phyloP scores from a whole-genome alignment of 2,113 vertebrate genomes.

The Eulacestoma nigropectus region DNA sequence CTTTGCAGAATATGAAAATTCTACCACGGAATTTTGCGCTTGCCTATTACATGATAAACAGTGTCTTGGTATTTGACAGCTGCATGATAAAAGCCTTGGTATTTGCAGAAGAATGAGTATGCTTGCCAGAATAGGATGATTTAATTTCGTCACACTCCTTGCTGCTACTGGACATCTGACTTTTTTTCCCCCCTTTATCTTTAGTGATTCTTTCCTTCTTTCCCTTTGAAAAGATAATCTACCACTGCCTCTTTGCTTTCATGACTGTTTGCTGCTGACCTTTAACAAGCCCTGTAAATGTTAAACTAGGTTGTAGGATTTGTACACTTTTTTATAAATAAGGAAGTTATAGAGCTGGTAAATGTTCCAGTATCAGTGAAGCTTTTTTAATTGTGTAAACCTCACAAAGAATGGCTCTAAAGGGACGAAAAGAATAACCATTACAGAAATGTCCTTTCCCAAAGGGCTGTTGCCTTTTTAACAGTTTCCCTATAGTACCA shows the following conservation, averaged over 20 bases:
- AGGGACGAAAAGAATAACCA: background rate
- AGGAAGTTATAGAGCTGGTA: background rate
- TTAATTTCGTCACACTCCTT: background rate
- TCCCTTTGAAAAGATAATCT: background rate
- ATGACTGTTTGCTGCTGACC: conserved; percentile 1
- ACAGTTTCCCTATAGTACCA: background rate
- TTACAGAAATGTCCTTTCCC: background rate
- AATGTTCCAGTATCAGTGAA: background rate
- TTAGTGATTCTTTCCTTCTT: background rate
- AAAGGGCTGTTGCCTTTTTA: background rate
- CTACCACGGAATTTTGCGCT: background rate
- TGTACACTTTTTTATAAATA: background rate
- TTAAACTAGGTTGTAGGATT: background rate
- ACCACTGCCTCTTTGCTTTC: background rate
- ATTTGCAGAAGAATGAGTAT: background rate
- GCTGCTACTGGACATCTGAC: background rate
- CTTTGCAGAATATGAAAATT: background rate
- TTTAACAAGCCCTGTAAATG: conserved; percentile 9
- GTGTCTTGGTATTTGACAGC: background rate
- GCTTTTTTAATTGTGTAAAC: background rate
- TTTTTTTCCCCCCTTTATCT: background rate
- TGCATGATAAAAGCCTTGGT: conserved; percentile 14
- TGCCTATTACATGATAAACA: background rate
- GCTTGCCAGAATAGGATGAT: background rate
- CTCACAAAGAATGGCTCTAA: background rate